Percentiles rank a stretch among this genome's conserved stretches.
Conservation (phyloP, 2,888 invertebrate genomes). For the Sarcophaga carnaria region DNA sequence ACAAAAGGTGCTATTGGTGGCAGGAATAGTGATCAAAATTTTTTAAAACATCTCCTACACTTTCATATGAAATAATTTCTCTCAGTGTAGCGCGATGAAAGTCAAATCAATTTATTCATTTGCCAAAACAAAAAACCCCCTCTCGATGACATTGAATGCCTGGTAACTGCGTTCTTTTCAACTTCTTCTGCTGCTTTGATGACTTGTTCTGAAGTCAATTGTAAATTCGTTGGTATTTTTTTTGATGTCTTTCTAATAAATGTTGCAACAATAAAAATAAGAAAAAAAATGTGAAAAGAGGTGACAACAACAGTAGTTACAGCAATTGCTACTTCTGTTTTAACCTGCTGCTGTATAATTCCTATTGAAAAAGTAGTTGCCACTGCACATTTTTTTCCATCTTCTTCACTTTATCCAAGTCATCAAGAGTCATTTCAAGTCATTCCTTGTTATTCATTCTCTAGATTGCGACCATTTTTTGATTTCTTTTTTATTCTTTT, state of each 20-base stretch:
- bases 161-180: constrained; percentile 22
- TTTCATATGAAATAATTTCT: neutral
- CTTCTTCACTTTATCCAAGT: neutral
- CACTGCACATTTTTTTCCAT: constrained; percentile 25
- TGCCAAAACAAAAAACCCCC: constrained; percentile 23
- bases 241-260: constrained; percentile 39
- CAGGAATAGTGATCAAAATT: too few species aligned
- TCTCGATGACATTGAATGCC: constrained; percentile 53
- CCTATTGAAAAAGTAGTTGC: constrained; percentile 24
- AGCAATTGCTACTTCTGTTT: neutral
- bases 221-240: constrained; percentile 31
- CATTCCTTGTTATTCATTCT: neutral
- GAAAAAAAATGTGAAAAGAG: neutral
- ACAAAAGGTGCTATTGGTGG: too few species aligned
- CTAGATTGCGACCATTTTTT: neutral
- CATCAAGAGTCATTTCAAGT: constrained; percentile 25
- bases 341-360: neutral
- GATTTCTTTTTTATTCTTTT: neutral
- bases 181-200: neutral
- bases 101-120: constrained; percentile 36
- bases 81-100: constrained; percentile 21
- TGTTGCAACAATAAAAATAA: constrained; percentile 19
- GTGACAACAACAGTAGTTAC: neutral
- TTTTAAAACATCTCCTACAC: neutral
- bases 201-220: constrained; percentile 4